phyloP scores from a whole-genome alignment of 2,888 invertebrate species.

The Cephus pygmeus region DNA sequence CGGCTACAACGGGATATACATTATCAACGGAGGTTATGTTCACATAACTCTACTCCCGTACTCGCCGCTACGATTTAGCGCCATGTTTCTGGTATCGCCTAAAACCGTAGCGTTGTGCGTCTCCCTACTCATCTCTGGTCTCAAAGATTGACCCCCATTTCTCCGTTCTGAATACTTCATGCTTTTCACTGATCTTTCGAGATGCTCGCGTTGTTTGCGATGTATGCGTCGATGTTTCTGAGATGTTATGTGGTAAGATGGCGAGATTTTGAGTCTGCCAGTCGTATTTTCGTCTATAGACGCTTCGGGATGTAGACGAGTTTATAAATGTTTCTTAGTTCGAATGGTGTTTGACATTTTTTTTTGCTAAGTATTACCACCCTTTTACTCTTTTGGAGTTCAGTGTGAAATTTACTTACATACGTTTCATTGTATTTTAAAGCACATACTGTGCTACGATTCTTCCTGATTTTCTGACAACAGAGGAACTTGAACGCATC shows the following conservation, averaged over 20 bases:
- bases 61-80: no score
- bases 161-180: background rate
- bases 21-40: no score
- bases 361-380: background rate
- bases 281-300: background rate
- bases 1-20: no score
- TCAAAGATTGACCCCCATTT: background rate
- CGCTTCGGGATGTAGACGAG: background rate
- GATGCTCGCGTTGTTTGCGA: conserved; percentile 3
- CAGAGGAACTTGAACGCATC: background rate
- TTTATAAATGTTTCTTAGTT: background rate
- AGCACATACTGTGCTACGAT: background rate
- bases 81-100: no score
- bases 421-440: background rate
- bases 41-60: no score
- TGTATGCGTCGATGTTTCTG: background rate
- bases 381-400: background rate
- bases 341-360: background rate
- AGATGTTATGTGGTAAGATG: conserved; percentile 25
- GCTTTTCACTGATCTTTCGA: conserved; percentile 6
- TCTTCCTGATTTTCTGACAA: background rate
- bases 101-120: no score
- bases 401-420: background rate
- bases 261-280: conserved; percentile 22
- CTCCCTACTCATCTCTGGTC: background rate